These are phyloP conservation scores for Troilus luridus DNA, from an alignment of 2,888 invertebrate genomes.

Conservation along the genomic window DNA sequence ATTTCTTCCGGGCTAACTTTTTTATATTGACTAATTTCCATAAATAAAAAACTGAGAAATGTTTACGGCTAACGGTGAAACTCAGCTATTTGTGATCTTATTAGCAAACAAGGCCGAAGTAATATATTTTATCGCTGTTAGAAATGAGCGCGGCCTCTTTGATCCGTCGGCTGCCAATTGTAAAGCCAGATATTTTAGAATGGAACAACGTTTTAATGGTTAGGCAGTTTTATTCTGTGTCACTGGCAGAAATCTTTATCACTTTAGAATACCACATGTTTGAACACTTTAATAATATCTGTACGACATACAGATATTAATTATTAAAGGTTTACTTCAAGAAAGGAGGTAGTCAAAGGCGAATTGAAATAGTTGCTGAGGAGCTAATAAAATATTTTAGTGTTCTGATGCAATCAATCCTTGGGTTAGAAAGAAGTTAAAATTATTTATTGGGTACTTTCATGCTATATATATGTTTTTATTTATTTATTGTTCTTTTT, in stretches of 20 bases:
- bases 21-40: conserved; percentile 16
- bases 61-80: conserved; percentile 39
- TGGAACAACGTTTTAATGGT: neutral
- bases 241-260: neutral
- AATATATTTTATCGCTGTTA: neutral
- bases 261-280: neutral
- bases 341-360: too few species aligned
- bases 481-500: too few species aligned
- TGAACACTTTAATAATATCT: too few species aligned
- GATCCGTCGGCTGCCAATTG: conserved; percentile 6
- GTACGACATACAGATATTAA: too few species aligned
- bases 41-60: conserved; percentile 14
- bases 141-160: conserved; percentile 5
- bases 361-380: too few species aligned
- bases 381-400: too few species aligned
- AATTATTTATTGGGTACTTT: too few species aligned
- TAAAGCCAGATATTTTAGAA: neutral
- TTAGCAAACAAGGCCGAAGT: conserved; percentile 37
- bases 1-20: neutral
- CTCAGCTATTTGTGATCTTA: conserved; percentile 21
- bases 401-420: too few species aligned
- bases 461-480: too few species aligned
- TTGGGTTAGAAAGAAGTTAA: too few species aligned
- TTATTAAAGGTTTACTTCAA: too few species aligned
- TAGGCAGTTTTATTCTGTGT: neutral